These are phyloP conservation scores for Perca fluviatilis DNA, from an alignment of 2,113 vertebrate species.

Conservation along the genomic window DNA sequence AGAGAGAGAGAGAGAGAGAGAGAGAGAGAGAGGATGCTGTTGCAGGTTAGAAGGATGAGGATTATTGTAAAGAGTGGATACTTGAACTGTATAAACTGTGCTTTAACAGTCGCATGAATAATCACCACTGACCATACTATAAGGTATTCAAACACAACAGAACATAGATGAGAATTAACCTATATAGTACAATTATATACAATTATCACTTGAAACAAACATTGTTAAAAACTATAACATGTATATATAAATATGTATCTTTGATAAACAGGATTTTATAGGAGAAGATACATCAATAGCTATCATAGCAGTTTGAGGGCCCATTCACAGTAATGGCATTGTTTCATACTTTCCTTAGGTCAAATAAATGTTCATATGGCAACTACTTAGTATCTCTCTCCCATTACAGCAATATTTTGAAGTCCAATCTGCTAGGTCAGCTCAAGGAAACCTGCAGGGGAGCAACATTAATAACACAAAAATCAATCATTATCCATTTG, in stretches of 20 bases:
- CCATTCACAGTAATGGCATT: not conserved
- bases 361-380: constrained; percentile 17
- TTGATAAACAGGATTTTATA: not conserved
- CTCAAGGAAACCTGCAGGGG: constrained; percentile 52
- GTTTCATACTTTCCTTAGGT: constrained; percentile 19
- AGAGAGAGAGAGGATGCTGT: constrained; percentile 4
- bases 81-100: constrained; percentile 67
- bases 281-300: not conserved
- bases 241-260: not conserved
- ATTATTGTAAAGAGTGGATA: constrained; percentile 63
- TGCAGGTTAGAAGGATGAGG: constrained; percentile 37
- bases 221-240: not conserved
- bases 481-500: constrained; percentile 65
- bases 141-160: constrained; percentile 14
- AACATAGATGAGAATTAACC: not conserved
- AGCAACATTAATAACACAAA: constrained; percentile 65
- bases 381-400: constrained; percentile 24
- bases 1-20: constrained; percentile 3
- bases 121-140: constrained; percentile 28
- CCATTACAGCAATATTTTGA: constrained; percentile 49
- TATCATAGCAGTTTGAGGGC: not conserved
- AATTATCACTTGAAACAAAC: not conserved
- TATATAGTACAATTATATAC: not conserved
- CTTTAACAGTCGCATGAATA: constrained; percentile 50
- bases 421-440: constrained; percentile 42